phyloP scores from a whole-genome alignment of 2,888 invertebrate species.

The Apamea anceps region DNA sequence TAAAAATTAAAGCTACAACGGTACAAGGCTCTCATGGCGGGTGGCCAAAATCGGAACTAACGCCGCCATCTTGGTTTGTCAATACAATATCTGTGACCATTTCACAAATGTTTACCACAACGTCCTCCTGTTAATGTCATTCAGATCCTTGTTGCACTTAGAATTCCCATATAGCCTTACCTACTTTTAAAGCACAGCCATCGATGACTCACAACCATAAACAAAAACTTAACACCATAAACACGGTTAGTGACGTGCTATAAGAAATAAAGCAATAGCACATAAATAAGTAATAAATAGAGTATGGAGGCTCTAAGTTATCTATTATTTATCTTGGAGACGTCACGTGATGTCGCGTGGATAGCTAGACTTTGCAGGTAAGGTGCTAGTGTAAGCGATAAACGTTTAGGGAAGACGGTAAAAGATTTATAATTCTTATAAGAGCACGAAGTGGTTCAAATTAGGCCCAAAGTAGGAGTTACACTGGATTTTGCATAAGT shows the following conservation, averaged over 20 bases:
- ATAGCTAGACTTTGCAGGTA: conserved; percentile 68
- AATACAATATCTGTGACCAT: background rate
- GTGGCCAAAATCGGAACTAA: background rate
- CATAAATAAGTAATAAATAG: conserved; percentile 78
- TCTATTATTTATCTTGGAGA: conserved; percentile 70
- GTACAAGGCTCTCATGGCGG: background rate
- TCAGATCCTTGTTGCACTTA: background rate
- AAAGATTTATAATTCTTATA: no score
- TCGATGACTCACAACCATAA: conserved; percentile 52
- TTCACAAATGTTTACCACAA: background rate
- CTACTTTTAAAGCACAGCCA: conserved; percentile 6
- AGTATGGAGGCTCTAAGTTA: conserved; percentile 67
- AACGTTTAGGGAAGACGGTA: background rate
- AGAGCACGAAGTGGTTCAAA: no score
- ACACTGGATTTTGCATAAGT: no score
- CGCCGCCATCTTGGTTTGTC: background rate
- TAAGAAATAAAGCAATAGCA: conserved; percentile 68
- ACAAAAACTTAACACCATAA: conserved; percentile 56
- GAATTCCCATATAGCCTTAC: background rate
- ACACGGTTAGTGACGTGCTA: conserved; percentile 61
- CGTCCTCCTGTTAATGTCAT: background rate
- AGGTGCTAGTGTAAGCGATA: conserved; percentile 67
- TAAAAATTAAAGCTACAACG: background rate
- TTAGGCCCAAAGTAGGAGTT: no score
- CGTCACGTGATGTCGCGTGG: conserved; percentile 81